Evolutionary conservation across 2,113 vertebrate species (phyloP).

Genomic region (Podiceps cristatus): DNA sequence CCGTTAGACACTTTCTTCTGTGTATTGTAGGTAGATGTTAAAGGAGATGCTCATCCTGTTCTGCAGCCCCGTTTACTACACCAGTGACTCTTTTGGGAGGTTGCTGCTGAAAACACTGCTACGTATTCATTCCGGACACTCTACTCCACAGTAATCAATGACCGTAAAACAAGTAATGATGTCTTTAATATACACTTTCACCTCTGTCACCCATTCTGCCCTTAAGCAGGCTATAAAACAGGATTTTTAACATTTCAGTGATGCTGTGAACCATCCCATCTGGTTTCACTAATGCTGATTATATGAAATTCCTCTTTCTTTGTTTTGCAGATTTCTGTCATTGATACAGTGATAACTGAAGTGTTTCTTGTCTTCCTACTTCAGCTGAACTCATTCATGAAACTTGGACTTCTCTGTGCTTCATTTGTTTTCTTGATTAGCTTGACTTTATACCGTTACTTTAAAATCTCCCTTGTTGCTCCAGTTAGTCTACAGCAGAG

Average conservation of each 20-base stretch:
- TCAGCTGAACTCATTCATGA: background rate
- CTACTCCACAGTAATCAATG: background rate
- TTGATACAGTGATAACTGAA: background rate
- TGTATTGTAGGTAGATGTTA: background rate
- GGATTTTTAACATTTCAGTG: slow-evolving; percentile 15
- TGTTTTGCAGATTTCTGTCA: background rate
- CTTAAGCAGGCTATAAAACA: background rate
- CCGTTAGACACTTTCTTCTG: background rate
- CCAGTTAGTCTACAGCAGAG: background rate
- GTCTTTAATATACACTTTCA: background rate
- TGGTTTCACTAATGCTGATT: background rate
- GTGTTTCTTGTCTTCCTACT: background rate
- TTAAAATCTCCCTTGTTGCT: background rate
- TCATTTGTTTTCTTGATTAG: background rate
- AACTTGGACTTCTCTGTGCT: background rate
- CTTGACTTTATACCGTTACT: background rate
- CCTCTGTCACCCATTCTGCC: slow-evolving; percentile 2
- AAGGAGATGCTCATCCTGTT: background rate
- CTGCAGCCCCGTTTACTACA: background rate
- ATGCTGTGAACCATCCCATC: background rate
- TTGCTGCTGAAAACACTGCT: background rate
- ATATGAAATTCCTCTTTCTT: background rate
- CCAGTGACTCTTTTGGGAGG: background rate
- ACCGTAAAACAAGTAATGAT: background rate
- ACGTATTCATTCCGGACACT: background rate